Evolutionary conservation across 2,113 vertebrate genomes (phyloP).

Genomic region (Crotalus tigris): DNA sequence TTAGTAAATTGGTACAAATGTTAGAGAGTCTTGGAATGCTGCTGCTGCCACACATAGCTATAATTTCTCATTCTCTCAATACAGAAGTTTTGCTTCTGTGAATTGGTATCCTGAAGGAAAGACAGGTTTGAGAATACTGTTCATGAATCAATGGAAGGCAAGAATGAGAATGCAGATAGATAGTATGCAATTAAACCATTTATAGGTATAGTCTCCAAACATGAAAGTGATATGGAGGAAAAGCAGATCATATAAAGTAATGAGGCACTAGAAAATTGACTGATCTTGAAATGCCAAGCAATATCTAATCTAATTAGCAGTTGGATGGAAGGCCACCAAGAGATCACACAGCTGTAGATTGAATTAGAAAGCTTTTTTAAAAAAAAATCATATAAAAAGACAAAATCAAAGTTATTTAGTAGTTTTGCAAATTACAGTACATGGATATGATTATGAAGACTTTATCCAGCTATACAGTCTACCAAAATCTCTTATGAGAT

Average conservation of each 20-base stretch:
- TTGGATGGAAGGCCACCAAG: background rate
- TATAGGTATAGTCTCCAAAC: background rate
- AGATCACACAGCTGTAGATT: background rate
- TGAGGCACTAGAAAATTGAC: background rate
- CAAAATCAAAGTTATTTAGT: background rate
- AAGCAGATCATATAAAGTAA: background rate
- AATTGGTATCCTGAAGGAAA: background rate
- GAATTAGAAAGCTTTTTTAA: background rate
- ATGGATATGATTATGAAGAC: background rate
- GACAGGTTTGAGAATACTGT: background rate
- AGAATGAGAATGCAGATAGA: background rate
- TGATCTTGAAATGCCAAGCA: background rate
- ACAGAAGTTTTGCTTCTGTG: background rate
- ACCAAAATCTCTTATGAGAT: background rate
- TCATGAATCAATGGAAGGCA: background rate
- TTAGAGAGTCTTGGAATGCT: background rate
- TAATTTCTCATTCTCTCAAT: background rate
- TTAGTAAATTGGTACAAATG: background rate
- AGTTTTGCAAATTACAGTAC: background rate
- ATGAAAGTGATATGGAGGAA: background rate
- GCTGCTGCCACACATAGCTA: background rate
- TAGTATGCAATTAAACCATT: background rate
- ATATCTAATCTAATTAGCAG: background rate
- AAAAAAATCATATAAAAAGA: background rate
- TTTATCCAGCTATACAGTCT: background rate